Evolutionary conservation across 2,888 invertebrate species (phyloP).

Genomic region (Pediacus dermestoides): DNA sequence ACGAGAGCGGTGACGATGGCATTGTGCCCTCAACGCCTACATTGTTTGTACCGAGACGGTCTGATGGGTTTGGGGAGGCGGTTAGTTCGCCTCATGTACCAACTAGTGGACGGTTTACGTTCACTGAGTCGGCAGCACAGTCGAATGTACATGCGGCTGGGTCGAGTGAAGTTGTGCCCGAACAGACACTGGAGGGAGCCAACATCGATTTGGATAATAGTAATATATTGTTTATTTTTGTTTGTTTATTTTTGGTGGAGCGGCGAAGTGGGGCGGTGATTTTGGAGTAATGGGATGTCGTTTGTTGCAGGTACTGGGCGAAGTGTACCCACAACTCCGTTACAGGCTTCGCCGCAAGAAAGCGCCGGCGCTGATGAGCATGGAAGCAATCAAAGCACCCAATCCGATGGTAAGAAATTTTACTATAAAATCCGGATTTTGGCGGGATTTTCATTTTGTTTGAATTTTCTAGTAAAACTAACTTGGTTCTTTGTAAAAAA

Average conservation of each 20-base stretch:
- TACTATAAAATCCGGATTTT: too few relatives aligned
- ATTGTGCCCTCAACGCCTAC: slow-evolving; percentile 91
- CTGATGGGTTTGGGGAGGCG: slow-evolving; percentile 86
- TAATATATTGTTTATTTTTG: slow-evolving; percentile 26
- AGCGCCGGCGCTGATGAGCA: slow-evolving; percentile 43
- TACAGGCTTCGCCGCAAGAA: slow-evolving; percentile 61
- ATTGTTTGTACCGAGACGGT: slow-evolving; percentile 74
- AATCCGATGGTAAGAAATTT: slow-evolving; percentile 43
- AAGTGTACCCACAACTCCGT: slow-evolving; percentile 65
- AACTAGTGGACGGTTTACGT: slow-evolving; percentile 60
- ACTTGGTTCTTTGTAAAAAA: too few relatives aligned
- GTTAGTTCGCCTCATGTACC: slow-evolving; percentile 85
- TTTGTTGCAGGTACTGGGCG: slow-evolving; percentile 56
- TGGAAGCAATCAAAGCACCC: slow-evolving; percentile 32
- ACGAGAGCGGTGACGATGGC: slow-evolving; percentile 66
- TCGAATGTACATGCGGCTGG: slow-evolving; percentile 12
- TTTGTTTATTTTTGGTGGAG: too few relatives aligned
- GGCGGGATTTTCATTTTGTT: too few relatives aligned
- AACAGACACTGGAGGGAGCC: slow-evolving; percentile 44
- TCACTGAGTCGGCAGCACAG: slow-evolving; percentile 51
- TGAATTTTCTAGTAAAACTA: too few relatives aligned
- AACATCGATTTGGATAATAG: slow-evolving; percentile 46
- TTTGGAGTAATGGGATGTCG: too few relatives aligned
- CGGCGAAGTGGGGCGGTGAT: slow-evolving; percentile 6
- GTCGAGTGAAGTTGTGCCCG: slow-evolving; percentile 43